Percentiles rank a stretch among this genome's conserved stretches.
Evolutionary conservation across 2,797 vertebrate species (phyloP).

Genomic region (Loris lydekkerianus): DNA sequence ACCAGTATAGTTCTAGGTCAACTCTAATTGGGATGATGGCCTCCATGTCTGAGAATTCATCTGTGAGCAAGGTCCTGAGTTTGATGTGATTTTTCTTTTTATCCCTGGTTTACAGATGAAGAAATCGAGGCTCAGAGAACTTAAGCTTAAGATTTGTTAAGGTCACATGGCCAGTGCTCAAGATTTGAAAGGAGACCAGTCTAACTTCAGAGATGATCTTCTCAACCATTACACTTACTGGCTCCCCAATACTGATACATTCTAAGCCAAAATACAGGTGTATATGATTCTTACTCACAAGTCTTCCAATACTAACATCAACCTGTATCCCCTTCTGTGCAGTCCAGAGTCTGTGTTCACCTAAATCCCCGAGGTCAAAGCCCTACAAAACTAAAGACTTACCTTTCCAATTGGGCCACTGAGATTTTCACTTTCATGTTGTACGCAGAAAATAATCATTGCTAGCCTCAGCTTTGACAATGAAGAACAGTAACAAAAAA

Average conservation of each 20-base stretch:
- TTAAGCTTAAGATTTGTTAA: not conserved
- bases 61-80: not conserved
- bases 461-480: constrained; percentile 17
- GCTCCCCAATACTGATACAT: not conserved
- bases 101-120: not conserved
- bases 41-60: not conserved
- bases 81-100: not conserved
- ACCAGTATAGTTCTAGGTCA: not conserved
- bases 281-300: not conserved
- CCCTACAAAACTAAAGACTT: constrained; percentile 16
- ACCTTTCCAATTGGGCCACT: not conserved
- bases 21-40: not conserved
- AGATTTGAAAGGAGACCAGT: not conserved
- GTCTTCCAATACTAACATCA: not conserved
- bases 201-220: not conserved
- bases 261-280: not conserved
- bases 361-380: not conserved
- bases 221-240: not conserved
- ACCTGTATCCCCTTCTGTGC: not conserved
- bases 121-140: not conserved
- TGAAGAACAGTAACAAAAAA: constrained; percentile 30
- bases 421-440: not conserved
- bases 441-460: constrained; percentile 42
- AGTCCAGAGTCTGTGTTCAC: not conserved
- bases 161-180: not conserved